Evolutionary conservation across 2,888 invertebrate species (phyloP), one percentile per base, ranked within the genome.

Genomic region (Boloria selene): DNA sequence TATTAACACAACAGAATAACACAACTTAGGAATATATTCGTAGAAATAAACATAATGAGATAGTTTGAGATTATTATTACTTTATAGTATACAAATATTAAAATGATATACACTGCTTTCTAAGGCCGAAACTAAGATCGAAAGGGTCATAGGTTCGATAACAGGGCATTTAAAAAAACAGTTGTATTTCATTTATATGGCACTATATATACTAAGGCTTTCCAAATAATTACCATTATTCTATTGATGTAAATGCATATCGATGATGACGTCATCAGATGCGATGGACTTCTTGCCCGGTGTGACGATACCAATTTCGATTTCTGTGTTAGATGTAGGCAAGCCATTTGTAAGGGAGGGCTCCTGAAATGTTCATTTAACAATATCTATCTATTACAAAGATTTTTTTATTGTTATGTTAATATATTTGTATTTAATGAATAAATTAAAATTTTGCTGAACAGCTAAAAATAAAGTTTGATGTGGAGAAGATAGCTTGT

Each of bases 231-330:
- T 59, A 59, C 59, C 13, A 10, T n/a, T n/a, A n/a, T 17, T 69
- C 47, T 66, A 58, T 17, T 82, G 83, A 67, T 83, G 77, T 84
- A 90, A 86, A 87, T 90, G 93, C 92, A 94, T 93, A 71, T 94
- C 94, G 65, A 94, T 92, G 67, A 93, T 93, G 64, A 94, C 93
- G 65, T 94, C 93, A 74, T 94, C 93, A 13, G 93, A 93, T 0
- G 78, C 75, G 56, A 93, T 78, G 14, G 92, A 92, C 76, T 93
- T 93, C 72, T 89, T 88, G 66, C 90, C 92, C 0, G 88, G 85
- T 1, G 86, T 86, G 45, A 80, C 76, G 2, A 83, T 76, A 13
- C 85, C 86, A 22, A 83, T 77, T 66, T 90, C 90, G 13, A 80
- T 76, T 69, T 92, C 92, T 1, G 93, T 93, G 75, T 91, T 92